These are phyloP conservation scores for Phylloscopus trochiloides DNA, from an alignment of 2,113 vertebrate species.

Conservation along the genomic window DNA sequence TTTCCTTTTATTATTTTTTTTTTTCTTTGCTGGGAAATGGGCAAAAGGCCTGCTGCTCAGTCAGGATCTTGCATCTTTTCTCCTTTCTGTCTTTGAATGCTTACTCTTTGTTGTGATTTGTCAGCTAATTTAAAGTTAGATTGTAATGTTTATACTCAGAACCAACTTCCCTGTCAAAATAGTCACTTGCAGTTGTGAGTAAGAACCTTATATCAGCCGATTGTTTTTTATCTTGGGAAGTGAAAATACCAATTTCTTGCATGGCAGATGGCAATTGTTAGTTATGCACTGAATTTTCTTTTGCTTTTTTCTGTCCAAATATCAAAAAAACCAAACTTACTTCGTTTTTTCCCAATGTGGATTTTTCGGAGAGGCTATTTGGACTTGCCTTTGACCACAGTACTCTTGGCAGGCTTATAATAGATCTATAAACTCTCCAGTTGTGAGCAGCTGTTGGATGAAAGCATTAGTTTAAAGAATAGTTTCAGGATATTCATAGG, in stretches of 20 bases:
- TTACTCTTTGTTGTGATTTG: neutral
- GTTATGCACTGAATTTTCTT: neutral
- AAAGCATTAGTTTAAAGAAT: neutral
- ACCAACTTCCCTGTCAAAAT: neutral
- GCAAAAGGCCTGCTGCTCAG: neutral
- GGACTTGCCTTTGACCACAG: constrained; percentile 36
- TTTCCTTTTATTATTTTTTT: neutral
- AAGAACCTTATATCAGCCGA: neutral
- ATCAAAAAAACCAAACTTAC: neutral
- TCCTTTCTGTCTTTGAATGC: neutral
- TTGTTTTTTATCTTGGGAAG: neutral
- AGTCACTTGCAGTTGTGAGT: neutral
- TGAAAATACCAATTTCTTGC: neutral
- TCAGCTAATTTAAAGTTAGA: neutral
- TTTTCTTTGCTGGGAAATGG: neutral
- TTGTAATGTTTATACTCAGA: neutral
- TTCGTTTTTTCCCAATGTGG: constrained; percentile 1
- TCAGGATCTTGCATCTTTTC: neutral
- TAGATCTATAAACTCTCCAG: constrained; percentile 27
- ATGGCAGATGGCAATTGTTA: neutral
- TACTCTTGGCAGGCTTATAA: constrained; percentile 40
- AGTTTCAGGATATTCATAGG: neutral
- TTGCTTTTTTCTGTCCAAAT: neutral
- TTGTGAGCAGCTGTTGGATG: constrained; percentile 20
- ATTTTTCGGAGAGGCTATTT: constrained; percentile 18